Base-by-base conservation (phyloP, 2,797 vertebrate species). In the Darevskia nairensis region DNA sequence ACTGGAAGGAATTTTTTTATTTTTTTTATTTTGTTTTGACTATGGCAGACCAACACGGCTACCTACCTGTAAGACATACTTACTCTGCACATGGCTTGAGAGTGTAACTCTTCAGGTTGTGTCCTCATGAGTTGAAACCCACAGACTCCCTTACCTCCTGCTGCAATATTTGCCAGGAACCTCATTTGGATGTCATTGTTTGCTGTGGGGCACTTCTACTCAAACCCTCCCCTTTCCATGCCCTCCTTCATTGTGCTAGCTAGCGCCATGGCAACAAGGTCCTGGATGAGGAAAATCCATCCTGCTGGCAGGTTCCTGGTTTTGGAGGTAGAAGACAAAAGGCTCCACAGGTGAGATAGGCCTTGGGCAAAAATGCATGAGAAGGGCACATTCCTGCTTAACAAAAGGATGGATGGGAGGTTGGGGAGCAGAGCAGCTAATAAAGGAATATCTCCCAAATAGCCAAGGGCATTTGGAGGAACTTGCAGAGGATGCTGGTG, bases 311-410 rank as follows among this genome's bases (percentile, higher is more conserved):
- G 25, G 76, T 71, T 64, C 39, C 66, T 79, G 39, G 27, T 68
- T 35, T 79, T 39, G 32, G n/a, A 79, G 41, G 17, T 64, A 84
- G 55, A 68, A 87, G 55, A 87, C 89, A 87, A 90, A 71, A 87
- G 82, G 77, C 68, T 55, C 75, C 75, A 64, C 39, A 90, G 89
- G 75, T 74, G 55, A 50, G 69, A n/a, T 35, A 72, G 66, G 81
- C 81, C 68, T 64, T 35, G 29, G 50, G 50, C 6, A 69, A 74
- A 78, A 76, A 64, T 50, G 66, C 69, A 61, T 87, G 68, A 55
- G 55, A 80, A 79, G 39, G 29, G 46, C 7, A 50, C 80, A 90
- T 90, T 90, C 89, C 76, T 90, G 80, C 80, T 72, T 90, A 84
- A 90, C 35, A 74, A 84, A 80, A 66, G 81, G 32, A 72, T 29